phyloP scores from a whole-genome alignment of 2,797 vertebrate genomes.

The Rhynchonycteris naso region DNA sequence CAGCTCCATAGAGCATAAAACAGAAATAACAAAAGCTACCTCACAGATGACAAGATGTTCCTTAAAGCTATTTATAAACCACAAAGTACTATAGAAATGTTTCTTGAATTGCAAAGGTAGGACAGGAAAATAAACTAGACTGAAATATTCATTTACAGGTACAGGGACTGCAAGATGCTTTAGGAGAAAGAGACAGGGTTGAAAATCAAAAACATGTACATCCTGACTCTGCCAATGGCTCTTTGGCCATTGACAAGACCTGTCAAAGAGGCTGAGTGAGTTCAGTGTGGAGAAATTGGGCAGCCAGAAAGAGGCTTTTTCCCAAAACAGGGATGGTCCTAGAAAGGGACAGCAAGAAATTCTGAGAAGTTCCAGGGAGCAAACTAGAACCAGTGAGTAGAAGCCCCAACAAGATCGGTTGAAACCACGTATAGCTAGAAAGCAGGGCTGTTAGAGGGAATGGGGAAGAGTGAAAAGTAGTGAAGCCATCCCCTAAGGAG shows the following conservation, averaged over 20 bases:
- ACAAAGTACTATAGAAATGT: not conserved
- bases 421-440: not conserved
- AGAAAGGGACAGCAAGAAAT: not conserved
- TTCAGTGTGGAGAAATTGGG: not conserved
- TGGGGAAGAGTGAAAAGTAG: not conserved
- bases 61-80: not conserved
- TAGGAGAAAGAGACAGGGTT: not conserved
- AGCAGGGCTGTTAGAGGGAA: not conserved
- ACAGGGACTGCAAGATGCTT: not conserved
- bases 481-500: not conserved
- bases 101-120: not conserved
- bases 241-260: not conserved
- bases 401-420: not conserved
- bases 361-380: not conserved
- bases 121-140: not conserved
- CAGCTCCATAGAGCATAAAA: not conserved
- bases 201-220: not conserved
- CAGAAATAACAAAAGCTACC: not conserved
- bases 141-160: not conserved
- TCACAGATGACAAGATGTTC: not conserved
- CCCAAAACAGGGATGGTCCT: too few relatives aligned
- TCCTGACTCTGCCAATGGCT: not conserved
- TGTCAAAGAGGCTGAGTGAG: not conserved
- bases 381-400: not conserved
- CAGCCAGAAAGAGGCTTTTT: not conserved